These are phyloP conservation scores for Trachelus tabidus DNA, from an alignment of 2,888 invertebrate species.

Conservation along the genomic window DNA sequence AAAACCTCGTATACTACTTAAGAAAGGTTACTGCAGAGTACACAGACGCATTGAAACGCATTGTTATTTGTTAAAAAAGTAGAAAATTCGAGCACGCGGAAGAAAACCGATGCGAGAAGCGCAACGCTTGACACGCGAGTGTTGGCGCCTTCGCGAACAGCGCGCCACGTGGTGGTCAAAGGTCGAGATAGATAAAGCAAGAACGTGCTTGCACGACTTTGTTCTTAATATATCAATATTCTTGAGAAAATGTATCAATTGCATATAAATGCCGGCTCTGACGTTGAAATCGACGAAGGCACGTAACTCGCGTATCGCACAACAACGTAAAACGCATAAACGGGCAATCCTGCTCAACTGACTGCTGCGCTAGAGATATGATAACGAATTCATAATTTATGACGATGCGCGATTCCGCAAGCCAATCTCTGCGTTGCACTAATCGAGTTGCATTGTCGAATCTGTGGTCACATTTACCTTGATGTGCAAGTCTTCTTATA, in stretches of 20 bases:
- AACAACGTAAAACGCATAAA: background rate
- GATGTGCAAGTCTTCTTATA: background rate
- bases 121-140: conserved; percentile 37
- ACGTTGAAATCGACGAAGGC: background rate
- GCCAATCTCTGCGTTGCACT: background rate
- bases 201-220: background rate
- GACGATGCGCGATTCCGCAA: background rate
- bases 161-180: conserved; percentile 53
- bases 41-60: background rate
- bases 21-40: background rate
- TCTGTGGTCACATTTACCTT: background rate
- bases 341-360: background rate
- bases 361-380: background rate
- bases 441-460: background rate
- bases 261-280: background rate
- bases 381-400: background rate
- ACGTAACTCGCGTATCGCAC: background rate
- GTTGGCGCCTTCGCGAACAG: conserved; percentile 24
- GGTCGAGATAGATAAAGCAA: conserved; percentile 27
- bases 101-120: background rate
- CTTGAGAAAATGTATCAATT: background rate
- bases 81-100: background rate
- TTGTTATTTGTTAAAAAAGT: background rate
- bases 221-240: background rate
- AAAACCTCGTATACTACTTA: background rate